phyloP scores from a whole-genome alignment of 2,888 invertebrate genomes.

The Ectemnius lituratus region DNA sequence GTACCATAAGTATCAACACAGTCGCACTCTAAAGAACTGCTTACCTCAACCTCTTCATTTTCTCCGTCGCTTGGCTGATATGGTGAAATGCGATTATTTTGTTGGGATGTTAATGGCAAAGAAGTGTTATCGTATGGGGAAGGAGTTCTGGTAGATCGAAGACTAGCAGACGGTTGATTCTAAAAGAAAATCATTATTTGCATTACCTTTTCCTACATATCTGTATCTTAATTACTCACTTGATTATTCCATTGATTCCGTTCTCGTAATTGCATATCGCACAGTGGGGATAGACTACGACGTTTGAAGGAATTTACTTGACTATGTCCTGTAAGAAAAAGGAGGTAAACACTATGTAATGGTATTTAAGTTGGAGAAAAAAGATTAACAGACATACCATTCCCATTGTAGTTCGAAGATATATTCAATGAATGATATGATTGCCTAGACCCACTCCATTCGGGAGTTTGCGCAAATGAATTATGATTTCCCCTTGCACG shows the following conservation, averaged over 20 bases:
- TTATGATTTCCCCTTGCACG: conserved; percentile 71
- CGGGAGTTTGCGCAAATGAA: conserved; percentile 62
- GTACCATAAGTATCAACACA: background rate
- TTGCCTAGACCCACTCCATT: conserved; percentile 62
- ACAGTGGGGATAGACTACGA: conserved; percentile 73
- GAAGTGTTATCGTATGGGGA: conserved; percentile 72
- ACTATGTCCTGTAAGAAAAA: conserved; percentile 55
- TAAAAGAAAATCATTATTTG: conserved; percentile 24
- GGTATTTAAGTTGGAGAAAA: conserved; percentile 20
- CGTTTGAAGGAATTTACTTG: conserved; percentile 67
- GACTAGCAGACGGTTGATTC: conserved; percentile 59
- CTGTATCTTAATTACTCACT: conserved; percentile 36
- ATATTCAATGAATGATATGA: conserved; percentile 57
- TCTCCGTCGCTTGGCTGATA: conserved; percentile 71
- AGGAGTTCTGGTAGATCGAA: conserved; percentile 71
- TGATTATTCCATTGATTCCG: conserved; percentile 70
- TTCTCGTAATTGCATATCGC: conserved; percentile 62
- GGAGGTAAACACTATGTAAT: background rate
- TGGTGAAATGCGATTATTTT: conserved; percentile 66
- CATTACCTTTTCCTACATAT: background rate
- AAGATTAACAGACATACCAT: conserved; percentile 35
- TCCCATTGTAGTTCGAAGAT: conserved; percentile 61
- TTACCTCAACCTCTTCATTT: conserved; percentile 74
- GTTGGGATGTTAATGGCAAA: conserved; percentile 60
- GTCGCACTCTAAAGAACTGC: conserved; percentile 14